A percentile compares a stretch with the other conserved stretches of the same genome.
Evolutionary conservation across 2,113 vertebrate genomes (phyloP).

Genomic region (Egretta garzetta): DNA sequence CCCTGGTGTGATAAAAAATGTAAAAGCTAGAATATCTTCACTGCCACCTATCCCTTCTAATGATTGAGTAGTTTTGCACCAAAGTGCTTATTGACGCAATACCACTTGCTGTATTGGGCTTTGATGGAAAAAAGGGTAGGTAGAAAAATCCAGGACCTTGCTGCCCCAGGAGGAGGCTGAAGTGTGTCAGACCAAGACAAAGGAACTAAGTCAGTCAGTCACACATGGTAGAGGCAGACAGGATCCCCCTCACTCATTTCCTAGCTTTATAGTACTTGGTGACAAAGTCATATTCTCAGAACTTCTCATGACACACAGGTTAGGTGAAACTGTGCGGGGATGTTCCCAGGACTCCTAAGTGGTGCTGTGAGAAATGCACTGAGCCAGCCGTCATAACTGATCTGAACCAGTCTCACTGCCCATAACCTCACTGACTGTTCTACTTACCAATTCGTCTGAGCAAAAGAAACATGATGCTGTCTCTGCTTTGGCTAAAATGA

Average conservation of each 20-base stretch:
- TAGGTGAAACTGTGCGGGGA: background rate
- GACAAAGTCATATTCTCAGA: background rate
- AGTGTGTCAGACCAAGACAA: background rate
- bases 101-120: background rate
- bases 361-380: background rate
- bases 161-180: background rate
- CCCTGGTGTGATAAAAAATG: constrained; percentile 76
- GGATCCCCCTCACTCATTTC: background rate
- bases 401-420: background rate
- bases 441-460: background rate
- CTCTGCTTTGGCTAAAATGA: background rate
- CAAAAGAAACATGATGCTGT: background rate
- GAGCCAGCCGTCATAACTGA: background rate
- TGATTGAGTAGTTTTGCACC: constrained; percentile 62
- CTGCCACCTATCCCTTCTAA: constrained; percentile 53
- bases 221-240: background rate
- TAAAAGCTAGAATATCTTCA: constrained; percentile 75
- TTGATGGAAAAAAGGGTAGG: background rate
- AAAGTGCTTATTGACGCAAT: constrained; percentile 58
- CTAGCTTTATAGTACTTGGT: background rate
- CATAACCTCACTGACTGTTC: background rate
- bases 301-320: background rate
- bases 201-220: background rate
- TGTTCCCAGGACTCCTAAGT: background rate
- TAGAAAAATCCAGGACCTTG: background rate